phyloP scores from a whole-genome alignment of 2,797 vertebrate genomes.

The Microtus agrestis region DNA sequence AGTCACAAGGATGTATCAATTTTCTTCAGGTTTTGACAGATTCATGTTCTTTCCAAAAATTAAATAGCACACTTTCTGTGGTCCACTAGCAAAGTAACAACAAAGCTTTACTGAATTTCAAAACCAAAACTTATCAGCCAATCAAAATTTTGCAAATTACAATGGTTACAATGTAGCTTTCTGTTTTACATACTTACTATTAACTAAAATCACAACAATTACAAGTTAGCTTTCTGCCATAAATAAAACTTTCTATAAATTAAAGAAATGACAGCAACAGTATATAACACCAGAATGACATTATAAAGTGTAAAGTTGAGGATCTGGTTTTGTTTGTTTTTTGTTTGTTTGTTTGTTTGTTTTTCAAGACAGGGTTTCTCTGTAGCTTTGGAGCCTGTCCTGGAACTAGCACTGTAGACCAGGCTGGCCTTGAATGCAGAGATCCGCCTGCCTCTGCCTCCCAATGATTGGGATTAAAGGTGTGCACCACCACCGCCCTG shows the following conservation, averaged over 20 bases:
- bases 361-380: too few species aligned
- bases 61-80: background rate
- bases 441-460: too few species aligned
- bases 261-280: background rate
- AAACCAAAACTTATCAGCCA: conserved; percentile 30
- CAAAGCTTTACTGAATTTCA: conserved; percentile 32
- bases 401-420: too few species aligned
- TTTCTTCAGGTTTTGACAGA: conserved; percentile 20
- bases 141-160: conserved; percentile 43
- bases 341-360: background rate
- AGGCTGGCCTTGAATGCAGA: too few species aligned
- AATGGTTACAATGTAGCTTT: conserved; percentile 29
- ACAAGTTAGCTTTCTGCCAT: background rate
- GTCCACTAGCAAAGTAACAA: background rate
- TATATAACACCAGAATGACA: background rate
- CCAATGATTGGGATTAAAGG: too few species aligned
- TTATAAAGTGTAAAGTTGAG: background rate
- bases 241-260: conserved; percentile 33
- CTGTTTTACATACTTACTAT: background rate
- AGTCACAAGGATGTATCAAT: background rate
- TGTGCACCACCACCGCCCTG: too few species aligned
- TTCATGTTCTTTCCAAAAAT: conserved; percentile 23
- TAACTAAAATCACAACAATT: background rate
- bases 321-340: background rate
- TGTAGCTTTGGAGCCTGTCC: too few species aligned